These are phyloP conservation scores for Clupea harengus DNA, from an alignment of 2,113 vertebrate genomes.

Conservation along the genomic window DNA sequence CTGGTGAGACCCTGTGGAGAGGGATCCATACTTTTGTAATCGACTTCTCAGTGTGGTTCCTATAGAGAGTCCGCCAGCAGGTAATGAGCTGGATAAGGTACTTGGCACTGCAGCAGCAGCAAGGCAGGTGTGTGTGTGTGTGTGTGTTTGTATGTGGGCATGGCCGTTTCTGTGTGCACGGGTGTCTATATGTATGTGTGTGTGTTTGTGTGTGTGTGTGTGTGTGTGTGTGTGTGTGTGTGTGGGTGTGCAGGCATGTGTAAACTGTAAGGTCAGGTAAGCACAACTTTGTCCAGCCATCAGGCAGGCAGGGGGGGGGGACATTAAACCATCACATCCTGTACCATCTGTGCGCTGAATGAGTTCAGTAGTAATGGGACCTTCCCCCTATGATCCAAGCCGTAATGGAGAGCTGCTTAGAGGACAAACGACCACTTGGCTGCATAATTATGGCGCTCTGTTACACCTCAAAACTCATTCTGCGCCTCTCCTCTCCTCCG, in stretches of 20 bases:
- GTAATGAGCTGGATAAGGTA: slow-evolving; percentile 7
- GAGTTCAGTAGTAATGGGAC: slow-evolving; percentile 64
- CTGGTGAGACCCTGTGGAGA: background rate
- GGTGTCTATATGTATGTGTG: background rate
- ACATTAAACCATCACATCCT: slow-evolving; percentile 65
- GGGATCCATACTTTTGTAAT: background rate
- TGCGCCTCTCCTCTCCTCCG: slow-evolving; percentile 20
- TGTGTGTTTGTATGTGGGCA: background rate
- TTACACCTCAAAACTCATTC: slow-evolving; percentile 38
- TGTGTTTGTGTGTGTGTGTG: background rate
- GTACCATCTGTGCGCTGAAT: slow-evolving; percentile 76
- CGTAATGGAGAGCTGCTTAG: slow-evolving; percentile 58
- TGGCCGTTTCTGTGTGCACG: background rate
- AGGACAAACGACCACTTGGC: slow-evolving; percentile 60
- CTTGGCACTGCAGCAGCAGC: slow-evolving; percentile 6
- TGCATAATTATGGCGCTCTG: slow-evolving; percentile 41
- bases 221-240: background rate
- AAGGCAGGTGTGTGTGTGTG: slow-evolving; percentile 1
- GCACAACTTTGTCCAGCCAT: slow-evolving; percentile 71
- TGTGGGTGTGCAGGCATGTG: background rate
- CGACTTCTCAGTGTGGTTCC: background rate
- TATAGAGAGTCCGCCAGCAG: background rate
- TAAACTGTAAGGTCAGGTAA: slow-evolving; percentile 61
- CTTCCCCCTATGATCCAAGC: slow-evolving; percentile 56
- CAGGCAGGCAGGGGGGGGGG: slow-evolving; percentile 55